Evolutionary conservation across 2,113 vertebrate genomes (phyloP).

Genomic region (Callipepla californica): DNA sequence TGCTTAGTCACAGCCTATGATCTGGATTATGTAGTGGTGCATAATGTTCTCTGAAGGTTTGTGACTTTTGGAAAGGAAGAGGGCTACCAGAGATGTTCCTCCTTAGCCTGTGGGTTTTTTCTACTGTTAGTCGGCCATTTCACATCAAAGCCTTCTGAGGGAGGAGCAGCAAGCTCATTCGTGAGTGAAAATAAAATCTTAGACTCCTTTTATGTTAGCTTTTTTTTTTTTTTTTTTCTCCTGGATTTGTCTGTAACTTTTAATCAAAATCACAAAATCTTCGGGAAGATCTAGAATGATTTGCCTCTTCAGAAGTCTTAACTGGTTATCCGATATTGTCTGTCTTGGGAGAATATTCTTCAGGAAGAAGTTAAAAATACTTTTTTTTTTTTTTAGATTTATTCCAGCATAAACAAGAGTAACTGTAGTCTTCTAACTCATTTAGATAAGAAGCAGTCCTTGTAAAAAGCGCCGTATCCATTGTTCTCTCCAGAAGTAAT

Average conservation of each 20-base stretch:
- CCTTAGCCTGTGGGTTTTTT: neutral
- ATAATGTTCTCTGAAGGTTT: rapidly evolving
- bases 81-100: neutral
- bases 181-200: neutral
- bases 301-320: neutral
- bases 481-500: neutral
- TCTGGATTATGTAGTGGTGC: neutral
- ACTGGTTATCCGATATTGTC: neutral
- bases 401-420: too few species aligned
- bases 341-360: neutral
- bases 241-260: neutral
- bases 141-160: rapidly evolving
- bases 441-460: neutral
- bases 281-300: neutral
- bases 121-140: rapidly evolving
- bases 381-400: too few species aligned
- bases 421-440: too few species aligned
- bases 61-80: neutral
- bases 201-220: neutral
- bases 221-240: neutral
- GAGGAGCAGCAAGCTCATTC: neutral
- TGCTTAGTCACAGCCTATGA: neutral
- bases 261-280: neutral
- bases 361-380: too few species aligned
- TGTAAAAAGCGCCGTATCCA: neutral